Base-by-base conservation (phyloP, 2,113 vertebrate genomes). In the Herpailurus yagouaroundi region DNA sequence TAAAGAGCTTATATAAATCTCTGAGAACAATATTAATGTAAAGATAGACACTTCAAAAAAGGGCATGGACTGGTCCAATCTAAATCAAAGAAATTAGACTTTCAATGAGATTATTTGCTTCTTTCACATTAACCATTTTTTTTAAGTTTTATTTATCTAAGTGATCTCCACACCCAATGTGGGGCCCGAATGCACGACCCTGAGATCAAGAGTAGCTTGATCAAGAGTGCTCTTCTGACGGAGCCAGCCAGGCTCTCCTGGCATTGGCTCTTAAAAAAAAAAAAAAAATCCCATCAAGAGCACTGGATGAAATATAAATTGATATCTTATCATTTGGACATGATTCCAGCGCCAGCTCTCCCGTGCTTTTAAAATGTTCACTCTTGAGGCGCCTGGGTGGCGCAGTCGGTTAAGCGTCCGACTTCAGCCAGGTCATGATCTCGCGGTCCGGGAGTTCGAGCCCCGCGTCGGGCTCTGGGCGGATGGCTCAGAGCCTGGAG, bases 281-380 rank as follows among this genome's bases (percentile, higher is more conserved):
- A 38, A 38, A 38, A 38, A 63, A 89, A 95, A 85, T 41, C 19
- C 52, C 27, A 45, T 85, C 63, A 77, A 89, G 74, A 79, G 13
- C 33, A 77, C 12, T 77, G 74, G 45, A 81, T 50, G 77, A 95
- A 95, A 86, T 86, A 91, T 31, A 92, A 92, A 77, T 79, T 66
- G 45, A 11, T 64, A 85, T n/a, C 57, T 82, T 92, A 66, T 92
- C 85, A 92, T 83, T n/a, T 79, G 88, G 85, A 97, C 16, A 64
- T 82, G 41, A 66, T 95, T 96, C 80, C 90, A 33, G 36, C 80
- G 83, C 36, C 50, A 92, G 84, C 36, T 90, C 63, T 94, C 85
- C 38, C 60, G 63, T 87, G 79, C 77, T 95, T 94, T 97, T 63
- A 81, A 89, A 94, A 89, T 68, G 74, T 87, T 92, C 52, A 73